Conservation (phyloP, 2,797 vertebrate genomes). For the Phalloptychus januarius region DNA sequence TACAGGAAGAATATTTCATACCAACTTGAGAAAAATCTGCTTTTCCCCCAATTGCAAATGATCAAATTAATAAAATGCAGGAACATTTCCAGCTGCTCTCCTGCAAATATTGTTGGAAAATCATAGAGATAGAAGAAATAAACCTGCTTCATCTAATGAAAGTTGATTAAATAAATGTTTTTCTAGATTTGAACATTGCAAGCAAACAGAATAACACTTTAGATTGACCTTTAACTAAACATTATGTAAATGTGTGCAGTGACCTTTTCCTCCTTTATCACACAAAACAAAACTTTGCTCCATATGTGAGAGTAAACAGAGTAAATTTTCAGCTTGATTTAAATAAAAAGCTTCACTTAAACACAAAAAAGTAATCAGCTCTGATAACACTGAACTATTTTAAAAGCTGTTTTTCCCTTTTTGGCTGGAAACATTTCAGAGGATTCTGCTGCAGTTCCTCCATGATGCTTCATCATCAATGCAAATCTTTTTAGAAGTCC, state of each 20-base stretch:
- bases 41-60: background rate
- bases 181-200: background rate
- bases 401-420: background rate
- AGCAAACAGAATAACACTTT: background rate
- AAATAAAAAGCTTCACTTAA: background rate
- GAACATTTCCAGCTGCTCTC: background rate
- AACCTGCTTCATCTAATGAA: background rate
- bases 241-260: background rate
- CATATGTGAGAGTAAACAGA: background rate
- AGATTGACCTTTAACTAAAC: background rate
- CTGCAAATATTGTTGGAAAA: background rate
- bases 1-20: background rate
- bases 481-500: background rate
- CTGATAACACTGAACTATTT: background rate
- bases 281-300: background rate
- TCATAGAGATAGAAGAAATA: background rate
- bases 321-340: background rate
- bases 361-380: background rate
- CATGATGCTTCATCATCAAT: conserved; percentile 23
- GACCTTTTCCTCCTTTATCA: background rate
- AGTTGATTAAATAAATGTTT: background rate
- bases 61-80: background rate
- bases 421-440: background rate
- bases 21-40: background rate
- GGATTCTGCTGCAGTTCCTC: background rate